Base-by-base conservation (phyloP, 2,888 invertebrate genomes). In the Leistus spinibarbis region DNA sequence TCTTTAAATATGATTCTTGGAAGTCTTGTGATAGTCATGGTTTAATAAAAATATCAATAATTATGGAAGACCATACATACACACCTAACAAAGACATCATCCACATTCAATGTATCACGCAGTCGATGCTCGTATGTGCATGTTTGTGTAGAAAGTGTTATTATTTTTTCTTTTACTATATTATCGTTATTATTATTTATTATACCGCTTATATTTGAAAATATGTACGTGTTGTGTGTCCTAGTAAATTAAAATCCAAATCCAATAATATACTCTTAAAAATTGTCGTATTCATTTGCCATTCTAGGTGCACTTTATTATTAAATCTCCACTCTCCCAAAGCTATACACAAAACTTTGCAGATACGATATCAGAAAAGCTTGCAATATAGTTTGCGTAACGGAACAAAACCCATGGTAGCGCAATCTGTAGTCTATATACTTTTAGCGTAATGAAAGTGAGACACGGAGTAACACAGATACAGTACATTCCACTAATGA, bases 1-100 rank as follows among this genome's bases (percentile, higher is more conserved):
- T 40, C 40, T 40, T 73, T 72, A 73, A 67, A 67, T 73, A 67
- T 73, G 67, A 65, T 72, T 73, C 57, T 73, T 73, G 73, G 73
- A 73, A 73, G 73, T 73, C 73, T 73, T 73, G 73, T 60, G 73
- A 73, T 73, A 73, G 60, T 73, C 64, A 73, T 73, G 67, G 65
- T 53, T 60, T 73, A 73, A 73, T 67, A 73, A 67, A 73, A 73
- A 72, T 72, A 72, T 72, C 40, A 65, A 68, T 54, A 60, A 53
- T 54, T 53, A 73, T 73, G 73, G 73, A 73, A 73, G 73, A 73
- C 73, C 73, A 73, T 73, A 57, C 73, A 73, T 73, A 73, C 73
- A 72, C 66, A 73, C 73, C 66, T 73, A 60, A 67, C 73, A 73
- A 67, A 73, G 66, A 67, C 73, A 73, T 73, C 54, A 62, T 66